Percentiles rank a stretch among this genome's conserved stretches.
These are phyloP conservation scores for Hylia prasina DNA, from an alignment of 2,113 vertebrate species.

Conservation along the genomic window DNA sequence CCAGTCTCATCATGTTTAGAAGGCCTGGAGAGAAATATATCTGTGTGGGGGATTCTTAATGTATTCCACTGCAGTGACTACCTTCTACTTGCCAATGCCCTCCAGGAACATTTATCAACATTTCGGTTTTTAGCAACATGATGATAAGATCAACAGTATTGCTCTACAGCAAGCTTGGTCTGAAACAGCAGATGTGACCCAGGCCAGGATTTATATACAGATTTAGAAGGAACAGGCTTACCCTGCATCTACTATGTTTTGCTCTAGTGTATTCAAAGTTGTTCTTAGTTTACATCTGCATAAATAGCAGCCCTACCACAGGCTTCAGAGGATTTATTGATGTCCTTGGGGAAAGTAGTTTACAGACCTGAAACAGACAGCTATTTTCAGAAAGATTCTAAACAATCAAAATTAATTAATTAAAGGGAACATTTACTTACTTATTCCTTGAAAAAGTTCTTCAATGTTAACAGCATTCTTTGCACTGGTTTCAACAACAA, in stretches of 20 bases:
- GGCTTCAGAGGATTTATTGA: not conserved
- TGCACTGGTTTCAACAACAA: conserved; percentile 97
- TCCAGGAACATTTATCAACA: not conserved
- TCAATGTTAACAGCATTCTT: conserved; percentile 94
- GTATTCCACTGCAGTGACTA: not conserved
- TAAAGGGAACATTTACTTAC: conserved; percentile 73
- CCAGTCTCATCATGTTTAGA: not conserved
- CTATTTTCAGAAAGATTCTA: not conserved
- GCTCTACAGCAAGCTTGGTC: not conserved
- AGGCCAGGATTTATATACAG: not conserved
- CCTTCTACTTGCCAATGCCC: not conserved
- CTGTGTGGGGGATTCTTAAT: not conserved
- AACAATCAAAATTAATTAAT: not conserved
- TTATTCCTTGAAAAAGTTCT: conserved; percentile 98
- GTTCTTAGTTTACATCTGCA: conserved; percentile 1
- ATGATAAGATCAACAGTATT: not conserved
- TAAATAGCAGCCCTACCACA: not conserved
- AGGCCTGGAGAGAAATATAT: not conserved
- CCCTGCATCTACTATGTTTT: not conserved
- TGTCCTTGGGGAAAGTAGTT: not conserved
- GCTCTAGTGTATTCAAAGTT: not conserved
- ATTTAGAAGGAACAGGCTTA: not conserved
- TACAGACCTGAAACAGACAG: not conserved
- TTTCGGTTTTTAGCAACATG: not conserved
- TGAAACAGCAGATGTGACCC: not conserved